Evolutionary conservation across 2,888 invertebrate species (phyloP), one percentile per base, ranked within the genome.

Genomic region (Ptychoptera albimana): DNA sequence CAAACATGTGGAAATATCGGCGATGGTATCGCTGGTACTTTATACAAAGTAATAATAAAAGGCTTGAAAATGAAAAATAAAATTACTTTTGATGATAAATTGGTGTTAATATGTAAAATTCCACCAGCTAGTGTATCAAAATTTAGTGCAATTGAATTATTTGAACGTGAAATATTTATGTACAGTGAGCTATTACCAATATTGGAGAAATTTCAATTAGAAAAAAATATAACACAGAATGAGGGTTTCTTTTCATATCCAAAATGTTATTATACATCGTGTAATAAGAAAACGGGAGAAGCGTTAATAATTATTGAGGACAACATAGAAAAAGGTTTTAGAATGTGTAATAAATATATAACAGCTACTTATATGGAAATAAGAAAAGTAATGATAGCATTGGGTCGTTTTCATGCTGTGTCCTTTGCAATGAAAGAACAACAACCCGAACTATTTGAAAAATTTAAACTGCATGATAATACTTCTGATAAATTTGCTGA

Each of bases 221-320:
- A 49, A 2, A 35, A 42, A 13, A 40, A 44, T 8, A 39, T 49
- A 11, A 42, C 13, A 10, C 15, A 12, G 2, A 15, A 15, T 2
- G 15, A 14, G 7, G 49, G 49, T 14, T 49, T 49, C 16, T 45
- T 44, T 37, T 29, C 37, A 9, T 46, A 47, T 30, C 45, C 47
- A 40, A 46, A 47, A 46, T 42, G 42, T 38, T 49, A 46, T 39
- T 46, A 16, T 14, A 45, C 46, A 10, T 31, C 37, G 4, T 43
- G 12, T 23, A 43, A 46, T 39, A 31, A 32, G 11, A 44, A 45
- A 11, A 43, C 29, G 11, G 39, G 45, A 34, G 46, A 49, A 8
- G 31, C 45, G 2, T 37, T 45, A 11, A 40, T 50, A 15, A 44
- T 50, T 29, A 40, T 49, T 45, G 47, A 47, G 37, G 49, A 49